Percentiles rank a stretch among this genome's conserved stretches.
Conservation (phyloP, 2,113 vertebrate genomes). For the Pleuronectes platessa region DNA sequence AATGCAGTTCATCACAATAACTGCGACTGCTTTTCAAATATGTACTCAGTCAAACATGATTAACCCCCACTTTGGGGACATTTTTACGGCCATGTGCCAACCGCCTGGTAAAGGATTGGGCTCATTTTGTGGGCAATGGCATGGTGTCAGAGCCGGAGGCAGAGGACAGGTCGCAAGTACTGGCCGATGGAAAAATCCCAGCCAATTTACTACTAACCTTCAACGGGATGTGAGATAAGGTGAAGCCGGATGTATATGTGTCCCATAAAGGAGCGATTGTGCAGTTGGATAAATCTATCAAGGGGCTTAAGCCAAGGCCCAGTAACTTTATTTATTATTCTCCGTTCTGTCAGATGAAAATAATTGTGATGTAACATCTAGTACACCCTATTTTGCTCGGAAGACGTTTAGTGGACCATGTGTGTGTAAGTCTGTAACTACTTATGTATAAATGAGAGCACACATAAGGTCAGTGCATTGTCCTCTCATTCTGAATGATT, state of each 20-base stretch:
- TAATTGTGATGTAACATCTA: constrained; percentile 38
- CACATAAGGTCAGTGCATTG: constrained; percentile 9
- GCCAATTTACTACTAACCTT: constrained; percentile 67
- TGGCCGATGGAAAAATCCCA: constrained; percentile 35
- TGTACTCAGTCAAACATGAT: constrained; percentile 56
- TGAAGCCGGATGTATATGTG: constrained; percentile 53
- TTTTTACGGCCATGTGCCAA: constrained; percentile 59
- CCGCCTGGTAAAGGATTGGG: constrained; percentile 53
- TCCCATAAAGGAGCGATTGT: constrained; percentile 64
- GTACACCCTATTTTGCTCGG: neutral
- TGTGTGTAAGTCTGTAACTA: neutral
- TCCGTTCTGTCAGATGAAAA: constrained; percentile 47
- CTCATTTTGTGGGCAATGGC: constrained; percentile 44
- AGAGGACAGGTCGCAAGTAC: constrained; percentile 11
- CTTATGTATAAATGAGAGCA: neutral
- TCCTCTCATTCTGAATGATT: constrained; percentile 1
- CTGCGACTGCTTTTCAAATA: constrained; percentile 57
- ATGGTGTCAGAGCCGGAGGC: constrained; percentile 25
- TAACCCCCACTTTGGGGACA: constrained; percentile 43
- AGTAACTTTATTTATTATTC: constrained; percentile 59
- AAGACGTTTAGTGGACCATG: constrained; percentile 3
- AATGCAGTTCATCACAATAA: constrained; percentile 56
- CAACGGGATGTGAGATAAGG: constrained; percentile 52
- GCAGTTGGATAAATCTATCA: constrained; percentile 61
- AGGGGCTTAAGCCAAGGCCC: constrained; percentile 39